A percentile compares a stretch with the other conserved stretches of the same genome.
Evolutionary conservation across 2,888 invertebrate species (phyloP).

Genomic region (Dasysyrphus tricinctus): DNA sequence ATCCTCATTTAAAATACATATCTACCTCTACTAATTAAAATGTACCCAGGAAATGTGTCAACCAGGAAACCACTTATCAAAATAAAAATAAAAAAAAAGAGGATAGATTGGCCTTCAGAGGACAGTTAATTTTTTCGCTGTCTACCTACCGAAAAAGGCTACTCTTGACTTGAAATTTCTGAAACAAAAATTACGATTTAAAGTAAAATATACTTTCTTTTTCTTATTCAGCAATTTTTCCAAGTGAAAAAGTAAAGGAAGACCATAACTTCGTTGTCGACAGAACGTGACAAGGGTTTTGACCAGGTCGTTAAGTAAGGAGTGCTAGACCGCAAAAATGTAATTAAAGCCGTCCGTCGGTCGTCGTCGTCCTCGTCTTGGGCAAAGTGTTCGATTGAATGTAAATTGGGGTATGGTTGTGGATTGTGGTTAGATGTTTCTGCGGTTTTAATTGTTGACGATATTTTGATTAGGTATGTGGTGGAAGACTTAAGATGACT

Average conservation of each 20-base stretch:
- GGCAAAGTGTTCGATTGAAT: slow-evolving; percentile 70
- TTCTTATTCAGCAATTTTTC: slow-evolving; percentile 43
- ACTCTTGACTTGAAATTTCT: background rate
- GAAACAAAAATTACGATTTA: background rate
- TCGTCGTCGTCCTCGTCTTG: too few species aligned
- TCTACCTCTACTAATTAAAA: slow-evolving; percentile 60
- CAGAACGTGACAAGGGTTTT: slow-evolving; percentile 26
- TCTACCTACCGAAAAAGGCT: slow-evolving; percentile 38
- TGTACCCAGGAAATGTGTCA: slow-evolving; percentile 59
- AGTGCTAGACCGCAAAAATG: slow-evolving; percentile 69
- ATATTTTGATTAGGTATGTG: slow-evolving; percentile 10
- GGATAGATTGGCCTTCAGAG: slow-evolving; percentile 41
- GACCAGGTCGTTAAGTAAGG: slow-evolving; percentile 35
- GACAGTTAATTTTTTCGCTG: slow-evolving; percentile 47
- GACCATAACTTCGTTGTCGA: background rate
- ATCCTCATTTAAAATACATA: slow-evolving; percentile 34
- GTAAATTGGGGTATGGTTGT: slow-evolving; percentile 46
- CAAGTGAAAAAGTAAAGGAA: slow-evolving; percentile 13
- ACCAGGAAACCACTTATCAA: slow-evolving; percentile 40
- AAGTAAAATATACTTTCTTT: slow-evolving; percentile 22
- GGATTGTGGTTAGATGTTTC: background rate
- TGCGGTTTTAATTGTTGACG: slow-evolving; percentile 15
- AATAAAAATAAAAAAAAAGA: background rate
- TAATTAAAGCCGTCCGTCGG: slow-evolving; percentile 73
- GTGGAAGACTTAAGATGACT: background rate